These are phyloP conservation scores for Quiscalus mexicanus DNA, from an alignment of 2,113 vertebrate species.

Conservation along the genomic window DNA sequence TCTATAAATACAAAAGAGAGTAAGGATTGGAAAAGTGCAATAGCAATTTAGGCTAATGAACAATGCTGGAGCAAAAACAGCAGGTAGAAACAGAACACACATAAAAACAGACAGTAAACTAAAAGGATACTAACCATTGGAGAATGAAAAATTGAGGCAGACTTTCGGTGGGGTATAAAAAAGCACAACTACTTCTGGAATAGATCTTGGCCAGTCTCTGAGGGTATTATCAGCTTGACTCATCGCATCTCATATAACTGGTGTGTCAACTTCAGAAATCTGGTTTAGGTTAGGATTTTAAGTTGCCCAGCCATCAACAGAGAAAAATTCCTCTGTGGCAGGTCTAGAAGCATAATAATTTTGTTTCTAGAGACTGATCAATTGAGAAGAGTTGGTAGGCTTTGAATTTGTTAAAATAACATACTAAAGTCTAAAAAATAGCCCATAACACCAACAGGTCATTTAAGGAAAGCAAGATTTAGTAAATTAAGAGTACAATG, in stretches of 20 bases:
- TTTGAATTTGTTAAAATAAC: neutral
- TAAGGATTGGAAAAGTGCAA: neutral
- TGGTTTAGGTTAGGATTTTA: slow-evolving; percentile 4
- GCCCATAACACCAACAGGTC: neutral
- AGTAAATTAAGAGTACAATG: neutral
- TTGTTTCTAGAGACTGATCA: neutral
- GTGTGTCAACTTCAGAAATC: neutral
- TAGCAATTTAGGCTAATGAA: neutral
- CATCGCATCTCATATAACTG: neutral
- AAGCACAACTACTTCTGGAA: neutral
- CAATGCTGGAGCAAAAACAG: neutral
- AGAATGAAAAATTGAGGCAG: neutral
- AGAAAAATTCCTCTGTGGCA: neutral
- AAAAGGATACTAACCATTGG: neutral
- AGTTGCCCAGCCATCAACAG: neutral
- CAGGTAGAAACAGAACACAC: neutral
- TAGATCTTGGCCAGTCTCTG: neutral
- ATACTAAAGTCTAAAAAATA: neutral
- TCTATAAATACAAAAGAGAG: neutral
- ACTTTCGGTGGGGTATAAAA: neutral
- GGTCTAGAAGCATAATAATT: neutral
- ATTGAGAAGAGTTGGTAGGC: neutral
- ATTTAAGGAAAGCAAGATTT: neutral
- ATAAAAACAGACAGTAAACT: neutral
- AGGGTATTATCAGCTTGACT: neutral